Evolutionary conservation across 2,888 invertebrate species (phyloP).

Genomic region (Ochropleura leucogaster): DNA sequence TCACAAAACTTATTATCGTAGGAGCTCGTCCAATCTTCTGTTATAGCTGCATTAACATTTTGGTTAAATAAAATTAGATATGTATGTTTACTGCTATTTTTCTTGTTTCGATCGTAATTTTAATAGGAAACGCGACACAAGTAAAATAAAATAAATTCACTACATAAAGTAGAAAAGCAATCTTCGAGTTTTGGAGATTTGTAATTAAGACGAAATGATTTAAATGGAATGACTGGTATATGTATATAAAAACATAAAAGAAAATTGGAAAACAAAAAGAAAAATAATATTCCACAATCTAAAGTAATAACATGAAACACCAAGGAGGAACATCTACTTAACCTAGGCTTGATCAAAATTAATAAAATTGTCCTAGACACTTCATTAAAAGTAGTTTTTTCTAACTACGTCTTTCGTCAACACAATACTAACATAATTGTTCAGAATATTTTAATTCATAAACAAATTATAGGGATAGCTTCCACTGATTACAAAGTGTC

Average conservation of each 20-base stretch:
- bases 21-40: constrained; percentile 55
- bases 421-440: constrained; percentile 66
- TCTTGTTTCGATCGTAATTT: constrained; percentile 27
- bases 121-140: constrained; percentile 8
- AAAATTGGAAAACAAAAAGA: background rate
- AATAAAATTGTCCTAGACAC: constrained; percentile 1
- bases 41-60: constrained; percentile 65
- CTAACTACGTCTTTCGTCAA: constrained; percentile 55
- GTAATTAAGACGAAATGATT: constrained; percentile 3
- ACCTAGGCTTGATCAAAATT: constrained; percentile 3
- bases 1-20: constrained; percentile 50
- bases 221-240: background rate
- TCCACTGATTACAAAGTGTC: constrained; percentile 70
- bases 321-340: background rate
- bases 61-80: constrained; percentile 52
- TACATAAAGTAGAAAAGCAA: constrained; percentile 3
- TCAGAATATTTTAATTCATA: constrained; percentile 67
- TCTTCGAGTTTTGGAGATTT: background rate
- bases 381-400: constrained; percentile 19
- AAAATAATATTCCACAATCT: constrained; percentile 2
- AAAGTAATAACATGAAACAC: constrained; percentile 1
- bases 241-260: background rate
- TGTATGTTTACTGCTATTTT: constrained; percentile 41
- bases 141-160: background rate
- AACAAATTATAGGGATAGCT: constrained; percentile 68